Evolutionary conservation across 2,797 vertebrate species (phyloP).

Genomic region (Neopelma chrysocephalum): DNA sequence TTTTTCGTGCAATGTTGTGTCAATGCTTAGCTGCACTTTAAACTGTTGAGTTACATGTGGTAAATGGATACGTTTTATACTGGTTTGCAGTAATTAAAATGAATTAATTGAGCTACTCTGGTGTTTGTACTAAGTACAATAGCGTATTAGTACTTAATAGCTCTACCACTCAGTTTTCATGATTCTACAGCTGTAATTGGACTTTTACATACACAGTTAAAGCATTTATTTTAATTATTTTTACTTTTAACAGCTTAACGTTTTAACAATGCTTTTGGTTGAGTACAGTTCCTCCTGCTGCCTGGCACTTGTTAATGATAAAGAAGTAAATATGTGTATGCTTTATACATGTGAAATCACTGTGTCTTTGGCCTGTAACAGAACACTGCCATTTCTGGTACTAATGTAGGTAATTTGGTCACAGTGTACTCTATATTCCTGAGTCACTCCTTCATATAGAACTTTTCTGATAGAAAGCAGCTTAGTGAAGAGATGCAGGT

Average conservation of each 20-base stretch:
- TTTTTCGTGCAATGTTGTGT: background rate
- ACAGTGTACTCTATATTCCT: too few relatives aligned
- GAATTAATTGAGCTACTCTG: slow-evolving; percentile 19
- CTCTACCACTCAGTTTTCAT: background rate
- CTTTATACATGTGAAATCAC: background rate
- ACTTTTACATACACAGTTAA: background rate
- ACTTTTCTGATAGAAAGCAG: background rate
- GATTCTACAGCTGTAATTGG: slow-evolving; percentile 6
- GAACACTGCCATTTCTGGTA: background rate
- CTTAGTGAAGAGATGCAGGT: background rate
- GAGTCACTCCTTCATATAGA: background rate
- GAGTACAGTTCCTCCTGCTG: background rate
- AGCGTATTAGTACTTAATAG: background rate
- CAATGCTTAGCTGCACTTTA: background rate
- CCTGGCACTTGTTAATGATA: background rate
- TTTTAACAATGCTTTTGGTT: background rate
- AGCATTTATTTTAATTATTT: background rate
- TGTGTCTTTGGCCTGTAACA: background rate
- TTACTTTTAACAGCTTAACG: background rate
- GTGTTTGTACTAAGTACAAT: background rate
- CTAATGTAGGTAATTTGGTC: background rate
- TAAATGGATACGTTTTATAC: background rate
- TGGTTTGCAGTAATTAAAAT: slow-evolving; percentile 39
- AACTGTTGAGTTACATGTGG: background rate
- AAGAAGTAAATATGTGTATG: background rate